Percentiles rank a stretch among this genome's conserved stretches.
Evolutionary conservation across 2,797 vertebrate genomes (phyloP).

Genomic region (Sebastes kiyomatsui): DNA sequence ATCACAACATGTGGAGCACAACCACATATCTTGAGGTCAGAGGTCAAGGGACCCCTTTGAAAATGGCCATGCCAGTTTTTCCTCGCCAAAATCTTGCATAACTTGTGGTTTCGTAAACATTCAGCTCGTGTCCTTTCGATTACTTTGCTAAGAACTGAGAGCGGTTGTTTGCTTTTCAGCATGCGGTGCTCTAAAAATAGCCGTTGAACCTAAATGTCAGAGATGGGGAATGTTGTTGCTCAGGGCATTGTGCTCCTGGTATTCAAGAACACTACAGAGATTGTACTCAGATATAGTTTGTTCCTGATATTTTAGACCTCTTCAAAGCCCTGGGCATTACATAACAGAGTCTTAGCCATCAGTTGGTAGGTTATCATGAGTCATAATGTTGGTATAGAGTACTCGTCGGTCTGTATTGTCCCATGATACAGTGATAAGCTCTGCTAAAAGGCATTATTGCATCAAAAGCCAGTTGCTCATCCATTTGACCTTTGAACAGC

Average conservation of each 20-base stretch:
- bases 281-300: neutral
- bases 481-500: conserved; percentile 8
- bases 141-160: neutral
- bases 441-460: neutral
- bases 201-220: neutral
- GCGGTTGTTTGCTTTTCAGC: neutral
- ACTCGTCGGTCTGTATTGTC: neutral
- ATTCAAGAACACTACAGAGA: neutral
- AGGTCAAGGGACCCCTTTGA: no score
- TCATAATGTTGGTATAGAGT: neutral
- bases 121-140: neutral
- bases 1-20: no score
- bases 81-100: no score
- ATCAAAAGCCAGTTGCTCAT: neutral
- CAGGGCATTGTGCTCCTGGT: neutral
- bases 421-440: neutral
- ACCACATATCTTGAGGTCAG: no score
- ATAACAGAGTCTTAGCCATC: neutral
- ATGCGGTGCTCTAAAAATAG: conserved; percentile 27
- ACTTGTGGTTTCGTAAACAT: neutral
- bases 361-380: neutral
- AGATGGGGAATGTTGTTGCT: conserved; percentile 9
- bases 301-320: neutral
- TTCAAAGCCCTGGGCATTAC: neutral
- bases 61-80: no score